A percentile compares a stretch with the other conserved stretches of the same genome.
Evolutionary conservation across 2,113 vertebrate species (phyloP).

Genomic region (Sylvietta virens): DNA sequence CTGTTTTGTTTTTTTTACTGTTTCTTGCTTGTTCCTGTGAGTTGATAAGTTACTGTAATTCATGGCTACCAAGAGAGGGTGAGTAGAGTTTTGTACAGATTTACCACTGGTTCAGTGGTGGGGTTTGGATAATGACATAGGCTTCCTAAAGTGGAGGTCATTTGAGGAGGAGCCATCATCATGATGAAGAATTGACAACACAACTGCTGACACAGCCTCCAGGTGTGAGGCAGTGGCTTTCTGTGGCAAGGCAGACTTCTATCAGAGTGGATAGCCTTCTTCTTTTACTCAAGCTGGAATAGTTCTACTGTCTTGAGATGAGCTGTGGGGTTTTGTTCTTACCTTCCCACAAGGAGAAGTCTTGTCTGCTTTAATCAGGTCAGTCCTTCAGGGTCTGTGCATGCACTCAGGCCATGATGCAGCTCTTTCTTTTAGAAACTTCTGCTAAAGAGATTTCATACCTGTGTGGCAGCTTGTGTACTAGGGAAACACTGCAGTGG

Average conservation of each 20-base stretch:
- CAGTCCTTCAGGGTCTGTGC: not conserved
- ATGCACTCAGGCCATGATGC: not conserved
- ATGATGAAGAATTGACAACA: not conserved
- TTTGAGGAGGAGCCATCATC: not conserved
- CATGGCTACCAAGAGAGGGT: not conserved
- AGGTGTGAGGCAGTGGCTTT: not conserved
- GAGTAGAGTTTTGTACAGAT: not conserved
- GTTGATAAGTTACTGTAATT: not conserved
- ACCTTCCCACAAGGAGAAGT: not conserved
- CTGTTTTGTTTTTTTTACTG: not conserved
- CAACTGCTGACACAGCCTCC: not conserved
- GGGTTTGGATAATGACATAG: not conserved
- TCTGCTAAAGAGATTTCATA: not conserved
- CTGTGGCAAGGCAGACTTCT: not conserved
- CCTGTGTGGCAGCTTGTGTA: not conserved
- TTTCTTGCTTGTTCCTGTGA: not conserved
- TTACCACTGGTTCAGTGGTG: not conserved
- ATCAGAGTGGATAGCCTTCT: not conserved
- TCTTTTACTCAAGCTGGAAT: not conserved
- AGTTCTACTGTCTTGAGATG: not conserved
- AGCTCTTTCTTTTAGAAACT: not conserved
- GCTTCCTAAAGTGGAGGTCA: not conserved
- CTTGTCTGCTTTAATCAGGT: not conserved
- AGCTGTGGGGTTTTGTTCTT: not conserved
- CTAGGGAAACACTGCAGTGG: not conserved